Evolutionary conservation across 2,888 invertebrate genomes (phyloP).

Genomic region (Spodoptera littoralis): DNA sequence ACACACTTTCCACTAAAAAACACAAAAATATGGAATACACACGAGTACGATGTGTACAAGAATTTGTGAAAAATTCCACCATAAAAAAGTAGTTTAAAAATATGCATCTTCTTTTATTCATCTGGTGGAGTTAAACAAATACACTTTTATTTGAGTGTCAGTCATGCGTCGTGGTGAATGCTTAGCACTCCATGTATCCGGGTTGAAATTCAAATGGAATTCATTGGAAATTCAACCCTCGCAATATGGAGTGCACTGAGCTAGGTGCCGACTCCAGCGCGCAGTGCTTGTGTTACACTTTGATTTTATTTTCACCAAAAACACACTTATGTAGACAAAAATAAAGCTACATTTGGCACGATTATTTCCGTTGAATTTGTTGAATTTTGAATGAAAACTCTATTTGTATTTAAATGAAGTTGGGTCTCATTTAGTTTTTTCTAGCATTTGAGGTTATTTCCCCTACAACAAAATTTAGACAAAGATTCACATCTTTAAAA

Average conservation of each 20-base stretch:
- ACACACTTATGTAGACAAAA: background rate
- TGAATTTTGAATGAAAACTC: no score
- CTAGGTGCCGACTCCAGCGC: slow-evolving; percentile 13
- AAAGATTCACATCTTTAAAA: no score
- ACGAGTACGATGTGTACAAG: no score
- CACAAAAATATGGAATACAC: no score
- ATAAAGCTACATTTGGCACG: no score
- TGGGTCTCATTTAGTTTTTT: no score
- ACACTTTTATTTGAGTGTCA: slow-evolving; percentile 48
- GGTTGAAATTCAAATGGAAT: slow-evolving; percentile 52
- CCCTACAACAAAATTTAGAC: no score
- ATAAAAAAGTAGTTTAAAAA: slow-evolving; percentile 5
- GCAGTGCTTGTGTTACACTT: slow-evolving; percentile 15
- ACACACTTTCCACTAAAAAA: no score
- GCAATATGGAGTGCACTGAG: slow-evolving; percentile 31
- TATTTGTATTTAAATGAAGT: no score
- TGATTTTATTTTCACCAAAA: slow-evolving; percentile 7
- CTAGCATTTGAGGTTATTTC: no score
- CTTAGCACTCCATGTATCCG: slow-evolving; percentile 28
- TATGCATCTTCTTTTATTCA: slow-evolving; percentile 15
- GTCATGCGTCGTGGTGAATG: slow-evolving; percentile 43
- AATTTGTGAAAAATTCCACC: no score
- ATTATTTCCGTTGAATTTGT: no score
- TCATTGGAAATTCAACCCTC: slow-evolving; percentile 43
- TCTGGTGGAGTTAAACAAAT: slow-evolving; percentile 36